phyloP scores from a whole-genome alignment of 2,797 vertebrate genomes.

The Argyrosomus regius region DNA sequence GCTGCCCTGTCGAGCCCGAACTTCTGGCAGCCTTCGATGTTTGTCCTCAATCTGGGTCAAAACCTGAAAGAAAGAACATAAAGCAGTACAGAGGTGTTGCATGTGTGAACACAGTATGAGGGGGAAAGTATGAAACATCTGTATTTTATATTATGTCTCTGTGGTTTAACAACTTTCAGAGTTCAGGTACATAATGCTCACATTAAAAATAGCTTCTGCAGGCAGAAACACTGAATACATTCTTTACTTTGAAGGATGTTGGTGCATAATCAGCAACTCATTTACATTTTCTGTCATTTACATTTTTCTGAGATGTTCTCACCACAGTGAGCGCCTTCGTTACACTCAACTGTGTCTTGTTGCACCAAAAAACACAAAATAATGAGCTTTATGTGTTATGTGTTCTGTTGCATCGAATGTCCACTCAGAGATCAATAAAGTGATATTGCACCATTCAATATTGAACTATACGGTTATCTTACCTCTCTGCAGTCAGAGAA shows the following conservation, averaged over 20 bases:
- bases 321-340: not conserved
- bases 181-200: not conserved
- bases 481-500: conserved; percentile 94
- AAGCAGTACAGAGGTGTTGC: accelerated
- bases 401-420: not conserved
- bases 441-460: not conserved
- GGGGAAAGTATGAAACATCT: not conserved
- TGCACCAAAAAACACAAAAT: not conserved
- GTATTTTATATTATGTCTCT: not conserved
- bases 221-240: not conserved
- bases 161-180: not conserved
- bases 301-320: not conserved
- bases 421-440: not conserved
- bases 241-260: not conserved
- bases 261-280: not conserved
- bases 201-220: not conserved
- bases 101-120: not conserved
- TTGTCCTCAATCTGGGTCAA: conserved; percentile 94
- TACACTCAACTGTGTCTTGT: not conserved
- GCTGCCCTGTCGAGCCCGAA: conserved; percentile 86
- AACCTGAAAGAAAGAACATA: conserved; percentile 72
- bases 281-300: not conserved
- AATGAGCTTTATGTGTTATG: not conserved
- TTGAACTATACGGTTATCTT: not conserved
- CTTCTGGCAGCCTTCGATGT: conserved; percentile 88